Base-by-base conservation (phyloP, 2,888 invertebrate species). In the Steromphala cineraria region DNA sequence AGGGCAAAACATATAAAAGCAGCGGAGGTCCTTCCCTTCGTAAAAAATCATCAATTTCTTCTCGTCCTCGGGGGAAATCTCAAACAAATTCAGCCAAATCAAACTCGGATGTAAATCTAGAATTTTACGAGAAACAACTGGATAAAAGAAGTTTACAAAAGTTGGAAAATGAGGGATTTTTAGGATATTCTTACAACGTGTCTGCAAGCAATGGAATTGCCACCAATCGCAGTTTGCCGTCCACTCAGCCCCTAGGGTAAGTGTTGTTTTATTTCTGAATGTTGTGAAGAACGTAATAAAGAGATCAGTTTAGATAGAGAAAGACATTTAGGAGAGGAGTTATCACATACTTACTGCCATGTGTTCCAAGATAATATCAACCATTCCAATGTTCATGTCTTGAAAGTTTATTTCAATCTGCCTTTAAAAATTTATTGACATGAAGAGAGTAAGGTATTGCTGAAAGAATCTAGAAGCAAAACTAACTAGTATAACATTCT, bases 141-240 rank as follows among this genome's bases (percentile, higher is more conserved):
- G 76, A 76, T 76, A 76, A 76, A 55, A 55, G 55, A 55, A 53
- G 53, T 24, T 31, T 76, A 31, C n/a, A 31, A 28, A 76, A 76
- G 55, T 28, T 76, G 76, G 53, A 76, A 55, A 24, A 76, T 53
- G 76, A 76, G 28, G 76, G 76, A 17, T 76, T 76, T n/a, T 40
- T 53, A 24, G 76, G 53, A 17, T 76, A 36, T 55, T 76, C 76
- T 36, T 76, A 76, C 55, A 76, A 76, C 36, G 55, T 76, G n/a
- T 53, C 76, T 15, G 76, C 76, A 53, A 76, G 76, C 55, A 31
- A 76, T 55, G 53, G 31, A 53, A 17, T 76, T 19, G 76, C 53
- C 17, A 10, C 55, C 7, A n/a, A 53, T 55, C 53, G 76, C 10
- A 31, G 28, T n/a, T 21, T 76, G 17, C 55, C 76, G 3, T 53